A percentile compares a stretch with the other conserved stretches of the same genome.
Evolutionary conservation across 2,888 invertebrate genomes (phyloP).

Genomic region (Cryptus viduatorius): DNA sequence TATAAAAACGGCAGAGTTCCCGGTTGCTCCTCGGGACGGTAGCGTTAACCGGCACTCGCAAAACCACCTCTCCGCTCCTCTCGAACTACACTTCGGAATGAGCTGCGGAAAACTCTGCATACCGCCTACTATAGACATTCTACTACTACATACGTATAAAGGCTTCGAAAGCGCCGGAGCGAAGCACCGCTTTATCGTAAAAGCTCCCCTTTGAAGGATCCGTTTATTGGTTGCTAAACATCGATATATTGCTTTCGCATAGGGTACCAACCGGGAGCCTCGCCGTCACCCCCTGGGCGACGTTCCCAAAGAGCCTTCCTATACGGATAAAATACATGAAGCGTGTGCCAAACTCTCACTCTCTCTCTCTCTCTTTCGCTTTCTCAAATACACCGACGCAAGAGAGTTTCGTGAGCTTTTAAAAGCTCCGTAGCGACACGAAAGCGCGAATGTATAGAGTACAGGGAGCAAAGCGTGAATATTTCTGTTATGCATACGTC

Average conservation of each 20-base stretch:
- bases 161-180: constrained; percentile 73
- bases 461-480: background rate
- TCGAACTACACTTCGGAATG: constrained; percentile 31
- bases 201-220: constrained; percentile 84
- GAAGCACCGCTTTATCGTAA: constrained; percentile 83
- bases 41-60: constrained; percentile 51
- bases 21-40: constrained; percentile 53
- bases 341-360: constrained; percentile 18
- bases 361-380: constrained; percentile 24
- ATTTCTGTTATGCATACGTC: constrained; percentile 29
- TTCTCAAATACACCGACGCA: constrained; percentile 41
- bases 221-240: constrained; percentile 85
- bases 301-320: constrained; percentile 60
- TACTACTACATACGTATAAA: constrained; percentile 70
- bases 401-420: constrained; percentile 79
- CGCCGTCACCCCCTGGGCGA: constrained; percentile 27
- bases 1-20: constrained; percentile 79
- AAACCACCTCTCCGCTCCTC: constrained; percentile 21
- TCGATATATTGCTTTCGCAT: constrained; percentile 84
- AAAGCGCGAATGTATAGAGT: constrained; percentile 13
- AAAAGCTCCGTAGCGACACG: constrained; percentile 75
- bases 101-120: constrained; percentile 57
- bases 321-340: constrained; percentile 33
- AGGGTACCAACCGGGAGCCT: constrained; percentile 52
- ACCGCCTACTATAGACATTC: constrained; percentile 72